Percentiles rank a stretch among this genome's conserved stretches.
phyloP scores from a whole-genome alignment of 2,888 invertebrate genomes.

The Blastobasis adustella region DNA sequence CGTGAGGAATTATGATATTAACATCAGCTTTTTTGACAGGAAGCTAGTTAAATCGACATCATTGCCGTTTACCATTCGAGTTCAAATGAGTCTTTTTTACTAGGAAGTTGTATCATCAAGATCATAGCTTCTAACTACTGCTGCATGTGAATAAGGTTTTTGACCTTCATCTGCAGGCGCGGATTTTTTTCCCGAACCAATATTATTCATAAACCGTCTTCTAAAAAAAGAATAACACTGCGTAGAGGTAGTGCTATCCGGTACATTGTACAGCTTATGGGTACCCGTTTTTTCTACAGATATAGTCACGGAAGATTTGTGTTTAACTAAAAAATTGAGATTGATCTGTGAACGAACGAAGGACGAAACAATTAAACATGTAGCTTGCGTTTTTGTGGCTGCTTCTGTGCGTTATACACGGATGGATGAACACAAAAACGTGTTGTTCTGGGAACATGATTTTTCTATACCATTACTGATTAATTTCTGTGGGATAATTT shows the following conservation, averaged over 20 bases:
- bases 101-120: neutral
- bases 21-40: neutral
- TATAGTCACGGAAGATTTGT: conserved; percentile 16
- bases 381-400: conserved; percentile 10
- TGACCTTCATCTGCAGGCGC: conserved; percentile 13
- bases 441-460: too few species aligned
- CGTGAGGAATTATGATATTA: neutral
- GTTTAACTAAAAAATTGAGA: conserved; percentile 28
- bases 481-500: too few species aligned
- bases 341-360: conserved; percentile 18
- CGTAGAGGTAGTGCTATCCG: too few species aligned
- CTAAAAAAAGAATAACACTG: too few species aligned
- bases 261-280: too few species aligned
- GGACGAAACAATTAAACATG: conserved; percentile 13
- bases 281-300: conserved; percentile 10
- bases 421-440: too few species aligned
- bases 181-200: too few species aligned
- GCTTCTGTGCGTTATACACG: neutral
- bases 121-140: neutral
- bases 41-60: neutral
- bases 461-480: too few species aligned
- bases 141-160: conserved; percentile 20
- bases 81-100: conserved; percentile 7
- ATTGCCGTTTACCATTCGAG: too few species aligned
- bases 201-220: too few species aligned